Evolutionary conservation across 2,888 invertebrate genomes (phyloP).

Genomic region (Diabrotica balteata): DNA sequence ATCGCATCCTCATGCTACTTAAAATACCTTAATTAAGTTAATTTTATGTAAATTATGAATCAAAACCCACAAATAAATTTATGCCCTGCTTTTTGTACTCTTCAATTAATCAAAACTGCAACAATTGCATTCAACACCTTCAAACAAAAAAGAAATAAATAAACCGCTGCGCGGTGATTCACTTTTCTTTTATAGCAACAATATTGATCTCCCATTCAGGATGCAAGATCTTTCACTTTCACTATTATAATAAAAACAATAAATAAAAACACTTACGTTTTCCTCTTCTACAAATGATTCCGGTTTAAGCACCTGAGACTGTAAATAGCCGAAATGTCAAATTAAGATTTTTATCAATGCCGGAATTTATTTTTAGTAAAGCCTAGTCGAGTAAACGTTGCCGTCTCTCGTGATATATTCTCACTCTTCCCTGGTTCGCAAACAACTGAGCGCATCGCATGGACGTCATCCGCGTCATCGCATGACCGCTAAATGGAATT

Average conservation of each 20-base stretch:
- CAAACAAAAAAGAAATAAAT: background rate
- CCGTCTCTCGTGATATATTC: background rate
- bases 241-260: background rate
- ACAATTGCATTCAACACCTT: background rate
- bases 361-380: constrained; percentile 9
- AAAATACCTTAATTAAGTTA: too few species aligned
- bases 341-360: background rate
- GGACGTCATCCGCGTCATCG: background rate
- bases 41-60: too few species aligned
- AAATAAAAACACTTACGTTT: constrained; percentile 7
- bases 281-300: background rate
- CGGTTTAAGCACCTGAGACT: too few species aligned
- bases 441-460: constrained; percentile 10
- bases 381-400: constrained; percentile 3
- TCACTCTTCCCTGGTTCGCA: constrained; percentile 8
- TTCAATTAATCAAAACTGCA: too few species aligned
- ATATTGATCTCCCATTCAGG: constrained; percentile 2
- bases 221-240: background rate
- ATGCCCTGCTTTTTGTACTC: too few species aligned
- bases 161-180: constrained; percentile 3
- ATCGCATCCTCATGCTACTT: too few species aligned
- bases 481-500: too few species aligned
- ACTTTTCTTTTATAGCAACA: constrained; percentile 1
- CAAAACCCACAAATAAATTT: background rate
- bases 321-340: background rate